These are phyloP conservation scores for Chromis chromis DNA, from an alignment of 2,797 vertebrate genomes.

Conservation along the genomic window DNA sequence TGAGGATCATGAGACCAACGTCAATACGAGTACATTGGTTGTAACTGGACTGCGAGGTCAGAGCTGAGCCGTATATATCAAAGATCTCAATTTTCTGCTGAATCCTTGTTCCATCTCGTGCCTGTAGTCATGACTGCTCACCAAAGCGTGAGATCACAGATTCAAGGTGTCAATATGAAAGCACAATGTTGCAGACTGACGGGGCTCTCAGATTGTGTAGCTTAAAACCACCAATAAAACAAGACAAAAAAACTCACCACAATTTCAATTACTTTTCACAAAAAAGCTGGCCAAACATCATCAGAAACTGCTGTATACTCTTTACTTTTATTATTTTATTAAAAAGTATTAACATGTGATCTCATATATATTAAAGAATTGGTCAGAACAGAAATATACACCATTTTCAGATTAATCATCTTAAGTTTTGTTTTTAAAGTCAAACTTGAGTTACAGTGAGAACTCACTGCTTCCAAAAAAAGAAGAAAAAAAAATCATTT, in stretches of 20 bases:
- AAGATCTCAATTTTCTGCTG: slow-evolving; percentile 29
- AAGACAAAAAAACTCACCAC: slow-evolving; percentile 1
- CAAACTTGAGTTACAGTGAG: neutral
- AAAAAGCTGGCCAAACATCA: slow-evolving; percentile 8
- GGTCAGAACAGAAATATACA: slow-evolving; percentile 29
- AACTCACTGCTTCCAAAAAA: neutral
- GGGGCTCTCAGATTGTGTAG: neutral
- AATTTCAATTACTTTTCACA: neutral
- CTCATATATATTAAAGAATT: slow-evolving; percentile 30
- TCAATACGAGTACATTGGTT: slow-evolving; percentile 3
- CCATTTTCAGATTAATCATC: slow-evolving; percentile 11
- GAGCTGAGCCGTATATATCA: slow-evolving; percentile 26
- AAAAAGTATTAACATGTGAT: slow-evolving; percentile 30
- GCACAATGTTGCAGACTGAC: neutral
- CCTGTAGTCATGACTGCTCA: slow-evolving; percentile 25
- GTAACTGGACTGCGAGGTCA: slow-evolving; percentile 7
- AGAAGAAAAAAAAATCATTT: slow-evolving; percentile 4
- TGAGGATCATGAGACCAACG: neutral
- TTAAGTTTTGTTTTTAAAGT: neutral
- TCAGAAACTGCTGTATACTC: neutral
- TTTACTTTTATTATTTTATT: slow-evolving; percentile 48
- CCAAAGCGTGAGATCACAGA: slow-evolving; percentile 25
- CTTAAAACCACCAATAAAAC: neutral
- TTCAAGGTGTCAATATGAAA: slow-evolving; percentile 11
- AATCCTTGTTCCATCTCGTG: slow-evolving; percentile 25